Evolutionary conservation across 2,113 vertebrate genomes (phyloP), one percentile per base, ranked within the genome.

Genomic region (Odocoileus virginianus): DNA sequence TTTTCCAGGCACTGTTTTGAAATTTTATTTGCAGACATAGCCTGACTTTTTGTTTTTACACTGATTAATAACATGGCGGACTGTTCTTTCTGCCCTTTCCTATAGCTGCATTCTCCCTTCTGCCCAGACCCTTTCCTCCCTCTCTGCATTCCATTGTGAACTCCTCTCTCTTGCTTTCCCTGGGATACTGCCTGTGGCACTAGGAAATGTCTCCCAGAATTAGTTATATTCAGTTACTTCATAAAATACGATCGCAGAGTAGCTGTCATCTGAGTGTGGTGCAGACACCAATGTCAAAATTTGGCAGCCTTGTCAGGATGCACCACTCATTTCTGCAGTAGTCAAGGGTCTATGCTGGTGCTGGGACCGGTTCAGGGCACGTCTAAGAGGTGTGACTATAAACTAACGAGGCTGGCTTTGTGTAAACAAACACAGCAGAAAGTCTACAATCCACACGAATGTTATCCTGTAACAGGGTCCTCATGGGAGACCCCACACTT

Each of bases 361-460:
- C 95, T 87, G 87, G 67, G 95, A 87, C 94, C 25, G 43, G 85
- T 71, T 95, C 92, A 94, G 94, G 91, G 84, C 79, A 14, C 27
- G 88, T 94, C 95, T 96, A n/a, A 95, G 96, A 97, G 96, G 96
- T 97, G 95, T 96, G 96, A 98, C 91, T 98, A 36, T 97, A 97
- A 98, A 97, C 96, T 98, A 98, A 97, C 96, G 97, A 98, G 92
- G 89, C 93, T 27, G 52, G 88, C 88, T 98, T 97, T 98, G 55
- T 83, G 93, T 97, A 96, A 98, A 98, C 97, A 98, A 97, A 97
- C 97, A 95, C 64, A 91, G 57, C 90, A 87, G 64, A 89, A 97
- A 95, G 95, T 95, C 96, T 95, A 78, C 94, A 96, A 40, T 55
- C 96, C 91, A 67, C 87, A 88, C 17, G 33, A 95, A 95, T 85